A percentile compares a stretch with the other conserved stretches of the same genome.
Conservation (phyloP, 2,797 vertebrate species). For the Mormyrops attenuatus region DNA sequence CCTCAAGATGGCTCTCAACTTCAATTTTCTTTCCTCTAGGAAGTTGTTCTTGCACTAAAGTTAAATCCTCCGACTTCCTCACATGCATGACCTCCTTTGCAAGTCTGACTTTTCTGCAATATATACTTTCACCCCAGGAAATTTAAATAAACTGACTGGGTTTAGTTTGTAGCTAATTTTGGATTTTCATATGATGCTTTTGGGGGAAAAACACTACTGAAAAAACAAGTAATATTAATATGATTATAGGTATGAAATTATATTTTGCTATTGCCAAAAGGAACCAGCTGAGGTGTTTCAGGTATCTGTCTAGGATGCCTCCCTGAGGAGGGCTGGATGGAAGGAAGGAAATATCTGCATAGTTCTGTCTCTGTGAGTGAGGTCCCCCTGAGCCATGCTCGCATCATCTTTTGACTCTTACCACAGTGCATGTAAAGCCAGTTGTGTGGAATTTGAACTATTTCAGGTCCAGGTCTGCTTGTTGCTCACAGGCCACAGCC, state of each 20-base stretch:
- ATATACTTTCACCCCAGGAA: not conserved
- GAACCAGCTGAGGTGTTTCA: not conserved
- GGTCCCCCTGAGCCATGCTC: not conserved
- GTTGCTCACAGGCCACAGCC: not conserved
- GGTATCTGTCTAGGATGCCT: not conserved
- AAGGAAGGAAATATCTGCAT: not conserved
- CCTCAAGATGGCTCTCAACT: not conserved
- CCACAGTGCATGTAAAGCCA: not conserved
- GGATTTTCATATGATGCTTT: not conserved
- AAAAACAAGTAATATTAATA: not conserved
- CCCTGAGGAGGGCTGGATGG: not conserved
- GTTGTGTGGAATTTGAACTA: not conserved
- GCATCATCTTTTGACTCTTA: not conserved
- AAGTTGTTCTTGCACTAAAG: not conserved
- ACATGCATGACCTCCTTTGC: not conserved
- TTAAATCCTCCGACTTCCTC: not conserved
- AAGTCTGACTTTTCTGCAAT: not conserved
- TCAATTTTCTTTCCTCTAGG: not conserved
- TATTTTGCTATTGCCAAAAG: not conserved
- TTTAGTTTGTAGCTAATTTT: not conserved
- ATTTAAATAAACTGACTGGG: not conserved
- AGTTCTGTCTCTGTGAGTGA: not conserved
- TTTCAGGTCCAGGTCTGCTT: not conserved
- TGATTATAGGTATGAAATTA: not conserved
- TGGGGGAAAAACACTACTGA: not conserved